Conservation (phyloP, 2,797 vertebrate species). For the Spinus olivaceus region DNA sequence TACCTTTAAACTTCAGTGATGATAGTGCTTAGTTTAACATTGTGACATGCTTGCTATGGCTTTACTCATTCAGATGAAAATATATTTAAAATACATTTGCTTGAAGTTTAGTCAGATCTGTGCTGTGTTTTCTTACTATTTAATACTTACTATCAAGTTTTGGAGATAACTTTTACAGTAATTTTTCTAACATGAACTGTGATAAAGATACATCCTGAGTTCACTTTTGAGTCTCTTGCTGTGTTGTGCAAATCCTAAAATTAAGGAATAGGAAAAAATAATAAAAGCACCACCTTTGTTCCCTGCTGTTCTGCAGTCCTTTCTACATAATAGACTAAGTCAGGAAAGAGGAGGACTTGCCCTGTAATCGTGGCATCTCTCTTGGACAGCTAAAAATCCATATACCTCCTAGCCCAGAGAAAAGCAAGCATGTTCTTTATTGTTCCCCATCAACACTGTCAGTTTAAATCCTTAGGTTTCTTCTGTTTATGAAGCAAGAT, state of each 20-base stretch:
- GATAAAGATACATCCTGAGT: neutral
- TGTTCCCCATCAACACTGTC: conserved; percentile 61
- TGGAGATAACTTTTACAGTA: neutral
- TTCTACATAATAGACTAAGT: neutral
- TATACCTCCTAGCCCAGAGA: neutral
- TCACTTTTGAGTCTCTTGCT: neutral
- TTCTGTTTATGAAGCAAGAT: conserved; percentile 91
- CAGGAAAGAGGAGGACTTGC: neutral
- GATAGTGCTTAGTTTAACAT: neutral
- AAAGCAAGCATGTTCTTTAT: neutral
- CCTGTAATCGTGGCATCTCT: neutral
- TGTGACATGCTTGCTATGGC: neutral
- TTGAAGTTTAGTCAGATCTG: neutral
- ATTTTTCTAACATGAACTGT: neutral
- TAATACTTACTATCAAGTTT: neutral
- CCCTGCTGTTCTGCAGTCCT: conserved; percentile 4
- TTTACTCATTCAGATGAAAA: neutral
- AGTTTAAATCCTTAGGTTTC: conserved; percentile 84
- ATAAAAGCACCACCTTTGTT: neutral
- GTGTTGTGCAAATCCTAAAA: neutral
- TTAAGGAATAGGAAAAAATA: neutral
- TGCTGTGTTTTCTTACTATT: neutral
- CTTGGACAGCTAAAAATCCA: neutral
- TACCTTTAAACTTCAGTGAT: neutral
- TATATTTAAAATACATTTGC: neutral